Evolutionary conservation across 2,797 vertebrate genomes (phyloP), one percentile per base, ranked within the genome.

Genomic region (Brachyrhaphis roseni): DNA sequence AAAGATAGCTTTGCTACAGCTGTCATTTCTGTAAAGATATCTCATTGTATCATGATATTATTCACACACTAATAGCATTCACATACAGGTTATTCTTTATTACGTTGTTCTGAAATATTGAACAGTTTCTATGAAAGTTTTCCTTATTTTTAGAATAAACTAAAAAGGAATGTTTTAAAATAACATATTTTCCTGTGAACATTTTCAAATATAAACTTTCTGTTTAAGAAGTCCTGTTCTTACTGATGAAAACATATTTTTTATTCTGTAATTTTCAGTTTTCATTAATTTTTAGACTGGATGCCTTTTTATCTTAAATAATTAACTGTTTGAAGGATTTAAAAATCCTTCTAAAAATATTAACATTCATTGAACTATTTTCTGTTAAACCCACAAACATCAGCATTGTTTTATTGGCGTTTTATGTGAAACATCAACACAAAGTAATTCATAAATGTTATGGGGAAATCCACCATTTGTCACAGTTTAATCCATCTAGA

Each of bases 11-110:
- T 76, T 41, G 45, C 74, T 72, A 80, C 72, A 78, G 80, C 78
- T 90, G 85, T 89, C 88, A 80, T 83, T 90, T 86, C 78, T 77
- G 82, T 64, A 73, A 88, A 72, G 75, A 73, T 82, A 75, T 79
- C 59, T 51, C 6, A 34, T 57, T 55, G 46, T 85, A 55, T 77
- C n/a, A 0, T 46, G 6, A 6, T 84, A 82, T 68, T 39, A 34
- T 53, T 74, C 53, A 53, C 0, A n/a, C 41, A 76, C 39, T 53
- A 18, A 28, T 71, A 47, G 74, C 71, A 85, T 85, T 89, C 71
- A 84, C 81, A 84, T 82, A 76, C 39, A 77, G 74, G 70, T 41
- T 57, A 59, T 86, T 82, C 71, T 78, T 92, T 84, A 87, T 74
- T 26, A 41, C 4, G 18, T 43, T 70, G 34, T n/a, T 6, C n/a